Base-by-base conservation (phyloP, 2,113 vertebrate species). In the Hiodon alosoides region DNA sequence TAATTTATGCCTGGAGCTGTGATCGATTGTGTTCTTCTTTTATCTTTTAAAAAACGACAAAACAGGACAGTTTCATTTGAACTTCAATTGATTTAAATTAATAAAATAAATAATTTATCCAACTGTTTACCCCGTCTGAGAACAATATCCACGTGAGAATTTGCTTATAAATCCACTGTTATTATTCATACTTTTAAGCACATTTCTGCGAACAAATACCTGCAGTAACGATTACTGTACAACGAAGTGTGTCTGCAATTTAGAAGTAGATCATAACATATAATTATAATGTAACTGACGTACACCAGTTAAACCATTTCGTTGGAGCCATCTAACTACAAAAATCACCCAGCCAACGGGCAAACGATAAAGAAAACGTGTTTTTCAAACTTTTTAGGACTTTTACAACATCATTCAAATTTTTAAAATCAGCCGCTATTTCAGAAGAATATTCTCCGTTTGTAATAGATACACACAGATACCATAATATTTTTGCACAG, bases 381-480 rank as follows among this genome's bases (percentile, higher is more conserved):
- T 7, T 13, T 7, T 68, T 51, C 66, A 47, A 68, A 14, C 50
- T 14, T 1, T 31, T 31, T 31, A 31, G 31, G 31, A 31, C 31
- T 31, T 31, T 31, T 31, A 31, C 31, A 31, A 31, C 31, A 31
- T 31, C 31, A 0, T 1, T 31, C 13, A 68, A 51, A 50, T 13
- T 50, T n/a, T 68, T 52, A n/a, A 51, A 68, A 68, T n/a, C 66
- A 7, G 66, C 50, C 66, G 14, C 66, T 68, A 68, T 68, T 68
- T 68, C 48, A 47, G 7, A n/a, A 68, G 3, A 47, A 68, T 50
- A n/a, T n/a, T 7, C 66, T 68, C 13, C 13, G 66, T 47, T 11
- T 13, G 13, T 68, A 51, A 68, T 51, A 16, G 46, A 68, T n/a
- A 68, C 46, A 68, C 16, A 51, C 48, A 1, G 50, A 52, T 50